Conservation (phyloP, 2,113 vertebrate species). For the Columbina picui region DNA sequence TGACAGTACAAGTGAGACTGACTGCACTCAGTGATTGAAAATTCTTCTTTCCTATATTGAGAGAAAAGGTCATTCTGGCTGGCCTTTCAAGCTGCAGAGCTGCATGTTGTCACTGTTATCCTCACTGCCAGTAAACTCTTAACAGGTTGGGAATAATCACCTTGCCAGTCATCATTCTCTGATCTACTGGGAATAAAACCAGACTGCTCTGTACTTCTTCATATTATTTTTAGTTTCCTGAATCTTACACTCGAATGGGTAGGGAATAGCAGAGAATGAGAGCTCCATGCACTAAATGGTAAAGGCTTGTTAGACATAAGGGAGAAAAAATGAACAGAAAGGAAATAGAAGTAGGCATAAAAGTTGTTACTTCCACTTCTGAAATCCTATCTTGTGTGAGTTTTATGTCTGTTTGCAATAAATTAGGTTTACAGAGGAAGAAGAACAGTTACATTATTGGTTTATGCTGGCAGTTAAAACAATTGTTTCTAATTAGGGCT, state of each 20-base stretch:
- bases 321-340: not conserved
- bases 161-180: not conserved
- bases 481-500: not conserved
- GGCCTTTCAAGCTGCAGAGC: not conserved
- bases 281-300: not conserved
- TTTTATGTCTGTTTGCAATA: not conserved
- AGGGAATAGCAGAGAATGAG: not conserved
- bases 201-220: not conserved
- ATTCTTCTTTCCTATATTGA: not conserved
- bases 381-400: not conserved
- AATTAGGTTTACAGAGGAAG: not conserved
- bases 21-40: not conserved
- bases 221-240: not conserved
- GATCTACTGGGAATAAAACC: not conserved
- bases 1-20: not conserved
- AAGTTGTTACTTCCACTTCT: not conserved
- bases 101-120: not conserved
- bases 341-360: not conserved
- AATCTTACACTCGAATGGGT: not conserved
- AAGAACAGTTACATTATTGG: not conserved
- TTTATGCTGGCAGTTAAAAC: not conserved
- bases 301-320: not conserved
- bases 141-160: not conserved
- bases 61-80: not conserved
- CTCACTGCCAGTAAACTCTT: not conserved